Base-by-base conservation (phyloP, 2,888 invertebrate species). In the Scelioninae gen. 1 region DNA sequence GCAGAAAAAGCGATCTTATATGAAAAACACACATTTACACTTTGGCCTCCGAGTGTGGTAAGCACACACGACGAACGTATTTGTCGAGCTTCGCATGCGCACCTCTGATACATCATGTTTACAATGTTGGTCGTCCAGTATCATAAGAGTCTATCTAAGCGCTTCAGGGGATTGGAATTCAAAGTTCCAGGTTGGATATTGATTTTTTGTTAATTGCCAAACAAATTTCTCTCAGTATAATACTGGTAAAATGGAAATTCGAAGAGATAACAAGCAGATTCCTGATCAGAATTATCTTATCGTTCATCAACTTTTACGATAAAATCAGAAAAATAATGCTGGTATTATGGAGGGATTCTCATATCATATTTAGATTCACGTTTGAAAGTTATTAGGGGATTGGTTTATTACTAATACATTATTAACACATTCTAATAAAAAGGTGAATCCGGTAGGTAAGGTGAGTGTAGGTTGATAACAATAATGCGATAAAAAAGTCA, bases 41-140 rank as follows among this genome's bases (percentile, higher is more conserved):
- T 53, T 40, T 7, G 29, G 8, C 31, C 13, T 51, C n/a, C 16
- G 43, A 66, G 45, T 43, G 53, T 29, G 13, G n/a, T 16, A 31
- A 15, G 13, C 47, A 55, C 13, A 45, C 55, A 56, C n/a, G 43
- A 55, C 31, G 53, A 43, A 43, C 55, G 43, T 66, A 66, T 66
- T 66, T 53, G 55, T 55, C 23, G 66, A 66, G 53, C 43, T 66
- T 66, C 66, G 53, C 66, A 66, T 55, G 66, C 43, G 31, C 31
- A 10, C 16, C 10, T 66, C 40, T 31, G 16, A 66, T 66, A 55
- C 13, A 53, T 15, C n/a, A 13, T 66, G 66, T 66, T 53, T 66
- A 43, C 40, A 40, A 53, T 38, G 40, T 53, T 66, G 40, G 13
- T 23, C 15, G 38, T 53, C 7, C 51, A 66, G 32, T 66, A 43